Percentiles rank a stretch among this genome's conserved stretches.
Conservation (phyloP, 2,113 vertebrate species). For the Antennarius striatus region DNA sequence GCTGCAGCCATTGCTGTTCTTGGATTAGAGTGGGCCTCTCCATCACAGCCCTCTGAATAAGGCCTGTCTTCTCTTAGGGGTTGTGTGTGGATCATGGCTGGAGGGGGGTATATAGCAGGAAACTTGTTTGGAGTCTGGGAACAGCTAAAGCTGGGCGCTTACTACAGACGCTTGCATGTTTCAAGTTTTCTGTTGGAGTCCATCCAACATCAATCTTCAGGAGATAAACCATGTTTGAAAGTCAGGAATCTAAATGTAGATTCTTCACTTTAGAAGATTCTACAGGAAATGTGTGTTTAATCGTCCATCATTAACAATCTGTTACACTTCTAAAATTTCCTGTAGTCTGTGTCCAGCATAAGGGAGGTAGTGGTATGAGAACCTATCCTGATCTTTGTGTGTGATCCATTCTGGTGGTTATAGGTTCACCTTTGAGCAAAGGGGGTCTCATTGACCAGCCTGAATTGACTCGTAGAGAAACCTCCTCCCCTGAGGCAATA, state of each 20-base stretch:
- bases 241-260: slow-evolving; percentile 31
- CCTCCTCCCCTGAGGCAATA: slow-evolving; percentile 39
- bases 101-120: slow-evolving; percentile 34
- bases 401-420: slow-evolving; percentile 28
- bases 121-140: slow-evolving; percentile 80
- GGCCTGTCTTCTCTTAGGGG: slow-evolving; percentile 40
- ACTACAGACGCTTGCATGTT: slow-evolving; percentile 52
- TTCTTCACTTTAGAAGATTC: slow-evolving; percentile 18
- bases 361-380: slow-evolving; percentile 50
- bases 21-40: slow-evolving; percentile 29
- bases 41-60: slow-evolving; percentile 58
- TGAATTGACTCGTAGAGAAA: slow-evolving; percentile 43
- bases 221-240: slow-evolving; percentile 24
- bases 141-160: slow-evolving; percentile 69
- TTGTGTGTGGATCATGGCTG: slow-evolving; percentile 35
- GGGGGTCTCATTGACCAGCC: slow-evolving; percentile 30
- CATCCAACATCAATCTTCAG: slow-evolving; percentile 32
- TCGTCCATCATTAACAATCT: slow-evolving; percentile 23
- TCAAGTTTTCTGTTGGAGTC: slow-evolving; percentile 41
- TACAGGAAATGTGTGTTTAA: slow-evolving; percentile 28
- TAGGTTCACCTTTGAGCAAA: slow-evolving; percentile 43
- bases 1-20: slow-evolving; percentile 27
- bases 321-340: slow-evolving; percentile 13
- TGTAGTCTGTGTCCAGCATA: slow-evolving; percentile 68
- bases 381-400: slow-evolving; percentile 37